Evolutionary conservation across 1,140 invertebrate species (phyloP).

Genomic region (Drosophila prosaltans): DNA sequence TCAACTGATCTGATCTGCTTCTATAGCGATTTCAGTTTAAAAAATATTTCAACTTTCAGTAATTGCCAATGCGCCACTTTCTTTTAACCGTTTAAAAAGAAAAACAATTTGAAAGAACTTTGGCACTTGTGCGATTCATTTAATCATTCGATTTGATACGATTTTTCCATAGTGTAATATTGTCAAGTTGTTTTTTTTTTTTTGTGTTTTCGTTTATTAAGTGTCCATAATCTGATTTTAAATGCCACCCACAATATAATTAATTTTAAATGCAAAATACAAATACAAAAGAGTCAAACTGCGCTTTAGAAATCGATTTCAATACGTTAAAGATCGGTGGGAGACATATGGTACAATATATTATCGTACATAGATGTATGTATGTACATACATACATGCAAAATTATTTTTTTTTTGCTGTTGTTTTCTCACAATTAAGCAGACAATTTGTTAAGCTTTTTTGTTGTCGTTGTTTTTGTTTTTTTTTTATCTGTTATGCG

Average conservation of each 20-base stretch:
- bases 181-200: slow-evolving; percentile 51
- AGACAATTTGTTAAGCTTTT: slow-evolving; percentile 37
- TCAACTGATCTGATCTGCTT: slow-evolving; percentile 36
- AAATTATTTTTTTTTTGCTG: slow-evolving; percentile 37
- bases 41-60: background rate
- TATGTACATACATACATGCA: slow-evolving; percentile 4
- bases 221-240: slow-evolving; percentile 1
- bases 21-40: slow-evolving; percentile 26
- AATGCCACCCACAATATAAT: slow-evolving; percentile 51
- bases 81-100: slow-evolving; percentile 64
- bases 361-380: slow-evolving; percentile 14
- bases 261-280: slow-evolving; percentile 66
- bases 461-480: slow-evolving; percentile 40
- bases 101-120: slow-evolving; percentile 68
- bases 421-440: slow-evolving; percentile 77
- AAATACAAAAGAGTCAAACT: slow-evolving; percentile 17
- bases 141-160: background rate
- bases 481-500: slow-evolving; percentile 40
- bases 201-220: slow-evolving; percentile 24
- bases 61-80: slow-evolving; percentile 55
- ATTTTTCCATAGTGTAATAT: slow-evolving; percentile 14
- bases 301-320: slow-evolving; percentile 37
- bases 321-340: slow-evolving; percentile 1
- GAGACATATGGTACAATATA: slow-evolving; percentile 20
- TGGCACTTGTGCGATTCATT: slow-evolving; percentile 34